Conservation (phyloP, 2,797 vertebrate species). For the Peromyscus melanophrys region DNA sequence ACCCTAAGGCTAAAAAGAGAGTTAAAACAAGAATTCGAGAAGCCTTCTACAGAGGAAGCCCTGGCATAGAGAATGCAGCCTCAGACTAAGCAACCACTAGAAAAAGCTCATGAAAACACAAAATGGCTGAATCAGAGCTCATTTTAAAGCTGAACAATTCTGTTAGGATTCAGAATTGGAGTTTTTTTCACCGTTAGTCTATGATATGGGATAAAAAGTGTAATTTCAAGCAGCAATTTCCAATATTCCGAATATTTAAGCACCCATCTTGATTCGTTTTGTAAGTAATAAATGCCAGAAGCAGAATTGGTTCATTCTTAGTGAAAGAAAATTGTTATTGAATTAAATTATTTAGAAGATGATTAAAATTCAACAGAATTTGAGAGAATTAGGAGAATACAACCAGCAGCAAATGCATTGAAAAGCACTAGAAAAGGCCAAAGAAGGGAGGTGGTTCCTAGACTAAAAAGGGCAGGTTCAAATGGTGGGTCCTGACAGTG, state of each 20-base stretch:
- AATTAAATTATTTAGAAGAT: slow-evolving; percentile 59
- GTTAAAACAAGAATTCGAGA: slow-evolving; percentile 72
- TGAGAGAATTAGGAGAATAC: slow-evolving; percentile 46
- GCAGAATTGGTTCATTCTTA: slow-evolving; percentile 20
- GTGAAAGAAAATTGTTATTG: slow-evolving; percentile 45
- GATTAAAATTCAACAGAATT: slow-evolving; percentile 27
- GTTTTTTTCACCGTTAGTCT: background rate
- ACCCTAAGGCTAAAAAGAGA: slow-evolving; percentile 57
- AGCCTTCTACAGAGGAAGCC: slow-evolving; percentile 33
- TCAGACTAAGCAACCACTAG: slow-evolving; percentile 3
- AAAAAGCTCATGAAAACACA: slow-evolving; percentile 47
- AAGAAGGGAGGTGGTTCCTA: background rate
- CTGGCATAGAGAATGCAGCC: slow-evolving; percentile 9
- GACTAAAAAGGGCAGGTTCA: background rate
- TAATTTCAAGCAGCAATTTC: slow-evolving; percentile 39
- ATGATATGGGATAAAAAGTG: background rate
- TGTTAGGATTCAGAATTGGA: background rate
- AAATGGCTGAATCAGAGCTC: slow-evolving; percentile 23
- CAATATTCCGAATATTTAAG: slow-evolving; percentile 49
- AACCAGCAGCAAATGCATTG: background rate
- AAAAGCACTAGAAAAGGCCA: background rate
- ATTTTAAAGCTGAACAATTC: slow-evolving; percentile 61
- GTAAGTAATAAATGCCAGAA: slow-evolving; percentile 31
- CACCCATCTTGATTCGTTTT: slow-evolving; percentile 37
- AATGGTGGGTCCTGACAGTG: background rate